phyloP scores from a whole-genome alignment of 92 coral and sea anemone genomes.

The Parazoanthus darwini region DNA sequence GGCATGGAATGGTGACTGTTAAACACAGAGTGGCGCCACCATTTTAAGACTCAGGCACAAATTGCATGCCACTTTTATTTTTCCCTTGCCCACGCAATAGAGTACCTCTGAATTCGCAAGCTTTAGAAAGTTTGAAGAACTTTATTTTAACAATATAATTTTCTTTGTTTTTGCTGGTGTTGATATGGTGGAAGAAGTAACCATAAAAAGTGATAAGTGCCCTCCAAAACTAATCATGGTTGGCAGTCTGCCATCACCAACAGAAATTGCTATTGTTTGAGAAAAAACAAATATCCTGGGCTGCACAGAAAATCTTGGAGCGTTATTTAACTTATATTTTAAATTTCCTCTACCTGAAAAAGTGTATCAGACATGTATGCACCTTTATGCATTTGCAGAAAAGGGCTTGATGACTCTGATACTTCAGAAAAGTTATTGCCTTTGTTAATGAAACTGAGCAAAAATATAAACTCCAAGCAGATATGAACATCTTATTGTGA shows the following conservation, averaged over 20 bases:
- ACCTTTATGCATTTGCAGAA: neutral
- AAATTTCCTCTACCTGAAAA: neutral
- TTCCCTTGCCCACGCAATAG: neutral
- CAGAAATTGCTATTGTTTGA: neutral
- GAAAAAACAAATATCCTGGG: neutral
- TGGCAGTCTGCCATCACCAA: conserved; percentile 8
- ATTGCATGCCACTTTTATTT: neutral
- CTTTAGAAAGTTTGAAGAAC: neutral
- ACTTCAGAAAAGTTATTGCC: neutral
- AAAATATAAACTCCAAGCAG: no score
- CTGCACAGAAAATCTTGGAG: no score
- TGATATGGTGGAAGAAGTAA: neutral
- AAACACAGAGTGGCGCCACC: no score
- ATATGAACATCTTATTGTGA: no score
- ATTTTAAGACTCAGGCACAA: no score
- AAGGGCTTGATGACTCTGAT: neutral
- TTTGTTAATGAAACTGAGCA: neutral
- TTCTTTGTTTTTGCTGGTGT: neutral
- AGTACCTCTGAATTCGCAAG: neutral
- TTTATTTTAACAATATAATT: neutral
- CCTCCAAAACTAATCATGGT: conserved; percentile 3
- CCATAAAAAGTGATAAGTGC: neutral
- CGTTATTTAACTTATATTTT: neutral
- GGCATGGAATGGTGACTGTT: no score
- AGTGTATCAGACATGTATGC: neutral